A percentile compares a stretch with the other conserved stretches of the same genome.
Evolutionary conservation across 1,140 invertebrate species (phyloP).

Genomic region (Pogonus chalceus): DNA sequence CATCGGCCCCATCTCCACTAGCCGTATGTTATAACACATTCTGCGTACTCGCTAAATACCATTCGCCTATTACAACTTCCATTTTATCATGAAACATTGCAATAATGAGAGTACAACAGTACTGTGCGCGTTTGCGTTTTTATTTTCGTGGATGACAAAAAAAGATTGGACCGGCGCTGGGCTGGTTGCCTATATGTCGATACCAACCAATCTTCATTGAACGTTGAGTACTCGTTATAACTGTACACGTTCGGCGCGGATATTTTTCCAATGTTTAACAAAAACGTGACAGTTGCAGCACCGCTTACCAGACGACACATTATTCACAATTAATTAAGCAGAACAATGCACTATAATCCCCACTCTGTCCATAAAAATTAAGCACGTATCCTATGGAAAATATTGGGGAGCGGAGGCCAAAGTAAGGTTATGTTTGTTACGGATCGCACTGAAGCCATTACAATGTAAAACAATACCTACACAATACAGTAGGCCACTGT

Average conservation of each 20-base stretch:
- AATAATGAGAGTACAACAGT: slow-evolving; percentile 5
- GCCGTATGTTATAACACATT: too few relatives aligned
- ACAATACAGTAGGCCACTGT: too few relatives aligned
- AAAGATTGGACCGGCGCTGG: not conserved
- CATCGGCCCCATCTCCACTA: too few relatives aligned
- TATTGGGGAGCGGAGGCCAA: not conserved
- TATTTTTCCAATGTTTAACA: slow-evolving; percentile 5
- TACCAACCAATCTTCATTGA: slow-evolving; percentile 7
- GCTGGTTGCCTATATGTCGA: not conserved
- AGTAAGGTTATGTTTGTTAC: not conserved
- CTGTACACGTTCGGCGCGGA: not conserved
- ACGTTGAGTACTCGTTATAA: slow-evolving; percentile 2
- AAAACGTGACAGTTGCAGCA: slow-evolving; percentile 3
- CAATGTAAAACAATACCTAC: not conserved
- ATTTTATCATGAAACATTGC: slow-evolving; percentile 7
- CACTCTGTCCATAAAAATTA: slow-evolving; percentile 4
- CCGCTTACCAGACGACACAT: slow-evolving; percentile 4
- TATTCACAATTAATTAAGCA: slow-evolving; percentile 6
- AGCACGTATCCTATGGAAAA: slow-evolving; percentile 1
- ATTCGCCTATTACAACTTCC: not conserved
- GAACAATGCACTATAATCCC: slow-evolving; percentile 4
- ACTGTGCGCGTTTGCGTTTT: not conserved
- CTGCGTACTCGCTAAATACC: slow-evolving; percentile 5
- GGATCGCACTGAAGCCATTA: not conserved
- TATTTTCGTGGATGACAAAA: slow-evolving; percentile 1